These are phyloP conservation scores for Piezodorus guildinii DNA, from an alignment of 1,140 invertebrate genomes.

Conservation along the genomic window DNA sequence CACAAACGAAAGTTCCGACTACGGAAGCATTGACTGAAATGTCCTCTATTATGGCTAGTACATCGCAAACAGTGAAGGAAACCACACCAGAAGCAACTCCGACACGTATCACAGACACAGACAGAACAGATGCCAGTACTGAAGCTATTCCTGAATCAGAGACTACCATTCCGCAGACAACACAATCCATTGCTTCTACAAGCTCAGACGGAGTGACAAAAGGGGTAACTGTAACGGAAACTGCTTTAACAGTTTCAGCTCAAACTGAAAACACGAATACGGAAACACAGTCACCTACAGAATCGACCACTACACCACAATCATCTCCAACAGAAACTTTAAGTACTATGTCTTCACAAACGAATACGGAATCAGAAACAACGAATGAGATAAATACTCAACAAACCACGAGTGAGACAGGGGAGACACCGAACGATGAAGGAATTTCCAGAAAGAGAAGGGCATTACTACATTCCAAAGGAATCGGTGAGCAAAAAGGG, in stretches of 20 bases:
- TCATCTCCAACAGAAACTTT: neutral
- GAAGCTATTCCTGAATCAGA: conserved; percentile 19
- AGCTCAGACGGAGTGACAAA: neutral
- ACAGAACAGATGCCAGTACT: conserved; percentile 1
- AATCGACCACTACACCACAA: neutral
- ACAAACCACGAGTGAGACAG: neutral
- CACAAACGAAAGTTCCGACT: neutral
- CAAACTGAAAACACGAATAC: neutral
- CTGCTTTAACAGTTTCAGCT: neutral
- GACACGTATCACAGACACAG: neutral
- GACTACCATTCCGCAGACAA: conserved; percentile 14
- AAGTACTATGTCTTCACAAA: neutral
- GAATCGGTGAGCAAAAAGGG: neutral
- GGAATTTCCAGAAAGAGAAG: neutral
- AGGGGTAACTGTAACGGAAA: neutral
- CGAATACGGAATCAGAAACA: neutral
- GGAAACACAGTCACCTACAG: neutral
- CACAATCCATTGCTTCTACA: conserved; percentile 5
- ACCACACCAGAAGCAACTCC: neutral
- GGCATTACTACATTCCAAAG: neutral
- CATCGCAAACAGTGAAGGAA: neutral
- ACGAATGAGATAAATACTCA: conserved; percentile 9
- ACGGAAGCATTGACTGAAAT: neutral
- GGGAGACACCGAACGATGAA: neutral
- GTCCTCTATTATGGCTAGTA: neutral